These are phyloP conservation scores for Paraplagusia blochii DNA, from an alignment of 2,113 vertebrate species.

Conservation along the genomic window DNA sequence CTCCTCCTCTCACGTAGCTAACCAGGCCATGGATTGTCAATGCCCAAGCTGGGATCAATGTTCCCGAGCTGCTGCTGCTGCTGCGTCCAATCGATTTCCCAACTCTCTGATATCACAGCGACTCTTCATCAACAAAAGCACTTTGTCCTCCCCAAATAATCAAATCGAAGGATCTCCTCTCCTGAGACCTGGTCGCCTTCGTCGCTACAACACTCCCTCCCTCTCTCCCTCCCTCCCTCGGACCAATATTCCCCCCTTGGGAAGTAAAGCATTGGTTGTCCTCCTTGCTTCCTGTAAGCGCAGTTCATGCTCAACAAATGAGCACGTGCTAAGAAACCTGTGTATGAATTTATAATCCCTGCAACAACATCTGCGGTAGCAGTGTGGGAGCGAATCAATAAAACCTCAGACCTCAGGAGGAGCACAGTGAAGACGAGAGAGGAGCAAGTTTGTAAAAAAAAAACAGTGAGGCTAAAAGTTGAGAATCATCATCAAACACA, in stretches of 20 bases:
- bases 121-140: slow-evolving; percentile 87
- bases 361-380: slow-evolving; percentile 6
- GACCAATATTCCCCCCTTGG: slow-evolving; percentile 6
- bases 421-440: neutral
- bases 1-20: slow-evolving; percentile 80
- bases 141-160: slow-evolving; percentile 86
- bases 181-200: slow-evolving; percentile 58
- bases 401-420: neutral
- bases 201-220: slow-evolving; percentile 12
- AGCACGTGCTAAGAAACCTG: slow-evolving; percentile 34
- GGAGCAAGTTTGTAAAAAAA: no score
- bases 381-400: slow-evolving; percentile 43
- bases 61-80: slow-evolving; percentile 71
- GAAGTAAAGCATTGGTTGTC: slow-evolving; percentile 34
- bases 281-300: slow-evolving; percentile 36
- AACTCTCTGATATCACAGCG: slow-evolving; percentile 83
- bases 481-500: neutral
- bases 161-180: slow-evolving; percentile 75
- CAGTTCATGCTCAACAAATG: slow-evolving; percentile 56
- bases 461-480: no score
- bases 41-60: slow-evolving; percentile 78
- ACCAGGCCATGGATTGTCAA: slow-evolving; percentile 83
- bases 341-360: slow-evolving; percentile 55
- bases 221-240: neutral
- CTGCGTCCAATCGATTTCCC: slow-evolving; percentile 82